Evolutionary conservation across 1,140 invertebrate genomes (phyloP).

Genomic region (Telenomus remus): DNA sequence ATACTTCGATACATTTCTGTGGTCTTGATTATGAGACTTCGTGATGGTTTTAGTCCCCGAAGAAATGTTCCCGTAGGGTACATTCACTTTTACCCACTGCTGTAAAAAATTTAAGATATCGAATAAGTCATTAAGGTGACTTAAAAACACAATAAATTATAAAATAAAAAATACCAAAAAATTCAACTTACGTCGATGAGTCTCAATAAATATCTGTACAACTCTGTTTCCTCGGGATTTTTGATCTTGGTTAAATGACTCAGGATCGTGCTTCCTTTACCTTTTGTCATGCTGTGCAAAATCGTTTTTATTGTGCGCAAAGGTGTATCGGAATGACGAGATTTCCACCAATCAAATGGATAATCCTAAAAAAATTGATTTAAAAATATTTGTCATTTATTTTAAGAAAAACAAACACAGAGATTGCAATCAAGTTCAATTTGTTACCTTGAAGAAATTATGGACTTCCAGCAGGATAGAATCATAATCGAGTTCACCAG

Average conservation of each 20-base stretch:
- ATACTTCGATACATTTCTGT: slow-evolving; percentile 80
- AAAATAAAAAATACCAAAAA: background rate
- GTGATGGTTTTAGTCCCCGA: slow-evolving; percentile 68
- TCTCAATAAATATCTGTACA: slow-evolving; percentile 87
- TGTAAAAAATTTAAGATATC: slow-evolving; percentile 23
- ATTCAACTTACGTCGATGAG: slow-evolving; percentile 80
- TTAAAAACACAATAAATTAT: slow-evolving; percentile 13
- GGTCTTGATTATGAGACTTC: slow-evolving; percentile 67
- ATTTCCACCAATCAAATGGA: slow-evolving; percentile 87
- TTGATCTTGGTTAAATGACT: slow-evolving; percentile 87
- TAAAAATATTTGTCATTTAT: background rate
- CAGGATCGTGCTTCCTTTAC: slow-evolving; percentile 84
- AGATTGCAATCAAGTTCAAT: background rate
- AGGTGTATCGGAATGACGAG: slow-evolving; percentile 84
- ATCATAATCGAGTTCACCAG: slow-evolving; percentile 86
- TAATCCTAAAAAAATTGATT: slow-evolving; percentile 78
- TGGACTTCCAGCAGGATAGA: slow-evolving; percentile 89
- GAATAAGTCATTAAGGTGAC: slow-evolving; percentile 73
- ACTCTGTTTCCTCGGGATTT: slow-evolving; percentile 86
- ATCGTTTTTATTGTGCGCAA: slow-evolving; percentile 93
- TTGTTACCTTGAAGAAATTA: slow-evolving; percentile 82
- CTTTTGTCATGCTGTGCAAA: slow-evolving; percentile 88
- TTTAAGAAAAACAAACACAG: slow-evolving; percentile 30
- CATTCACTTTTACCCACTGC: too few species aligned
- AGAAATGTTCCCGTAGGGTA: slow-evolving; percentile 69